Conservation (phyloP, 2,888 invertebrate genomes). For the Tetropium fuscum region DNA sequence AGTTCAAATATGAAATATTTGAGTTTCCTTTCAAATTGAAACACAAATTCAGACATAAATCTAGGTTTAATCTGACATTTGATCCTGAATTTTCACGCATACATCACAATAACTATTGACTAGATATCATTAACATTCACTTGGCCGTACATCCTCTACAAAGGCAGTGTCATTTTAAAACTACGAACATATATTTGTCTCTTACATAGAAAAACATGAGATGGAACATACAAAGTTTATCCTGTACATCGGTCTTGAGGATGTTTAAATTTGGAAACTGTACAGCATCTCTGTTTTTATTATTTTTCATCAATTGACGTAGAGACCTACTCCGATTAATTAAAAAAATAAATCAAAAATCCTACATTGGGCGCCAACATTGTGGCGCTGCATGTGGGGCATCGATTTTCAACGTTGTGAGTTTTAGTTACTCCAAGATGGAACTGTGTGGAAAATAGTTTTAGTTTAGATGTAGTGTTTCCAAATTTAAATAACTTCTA, state of each 20-base stretch:
- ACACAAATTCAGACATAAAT: too few relatives aligned
- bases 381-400: too few relatives aligned
- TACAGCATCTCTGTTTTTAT: too few relatives aligned
- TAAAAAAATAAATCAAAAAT: too few relatives aligned
- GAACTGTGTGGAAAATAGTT: too few relatives aligned
- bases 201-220: background rate
- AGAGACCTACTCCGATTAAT: background rate
- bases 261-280: background rate
- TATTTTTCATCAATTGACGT: too few relatives aligned
- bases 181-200: slow-evolving; percentile 7
- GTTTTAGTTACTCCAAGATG: background rate
- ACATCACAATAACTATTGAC: slow-evolving; percentile 4
- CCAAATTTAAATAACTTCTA: background rate
- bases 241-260: too few relatives aligned
- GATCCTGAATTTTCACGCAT: background rate
- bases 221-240: too few relatives aligned
- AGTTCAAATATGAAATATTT: too few relatives aligned
- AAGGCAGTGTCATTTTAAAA: slow-evolving; percentile 33
- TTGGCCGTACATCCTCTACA: slow-evolving; percentile 24
- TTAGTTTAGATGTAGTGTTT: background rate
- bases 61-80: background rate
- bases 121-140: slow-evolving; percentile 13
- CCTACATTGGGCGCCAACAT: too few relatives aligned
- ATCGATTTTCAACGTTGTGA: too few relatives aligned
- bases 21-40: too few relatives aligned